These are phyloP conservation scores for Sebastes cheni DNA, from an alignment of 2,797 vertebrate species.

Conservation along the genomic window DNA sequence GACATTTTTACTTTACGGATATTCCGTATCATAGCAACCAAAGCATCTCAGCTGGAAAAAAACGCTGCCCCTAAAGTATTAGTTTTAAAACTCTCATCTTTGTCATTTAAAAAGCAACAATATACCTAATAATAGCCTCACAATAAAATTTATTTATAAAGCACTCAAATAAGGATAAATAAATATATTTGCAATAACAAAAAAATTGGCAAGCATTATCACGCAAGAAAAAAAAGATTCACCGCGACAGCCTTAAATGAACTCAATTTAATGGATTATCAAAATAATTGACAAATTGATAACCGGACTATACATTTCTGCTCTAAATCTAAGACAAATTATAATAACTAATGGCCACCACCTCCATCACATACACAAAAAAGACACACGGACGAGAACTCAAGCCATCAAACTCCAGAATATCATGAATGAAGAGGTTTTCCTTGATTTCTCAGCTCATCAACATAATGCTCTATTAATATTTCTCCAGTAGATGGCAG, in stretches of 20 bases:
- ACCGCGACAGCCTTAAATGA: not conserved
- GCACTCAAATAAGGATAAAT: too few relatives aligned
- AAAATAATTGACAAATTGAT: not conserved
- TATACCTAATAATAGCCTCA: too few relatives aligned
- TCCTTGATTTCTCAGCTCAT: not conserved
- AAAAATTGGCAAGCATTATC: too few relatives aligned
- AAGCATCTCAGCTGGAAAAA: too few relatives aligned
- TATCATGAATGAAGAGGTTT: not conserved
- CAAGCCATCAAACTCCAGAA: not conserved
- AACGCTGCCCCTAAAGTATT: too few relatives aligned
- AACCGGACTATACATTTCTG: not conserved
- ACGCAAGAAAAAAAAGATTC: too few relatives aligned
- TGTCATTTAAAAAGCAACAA: too few relatives aligned
- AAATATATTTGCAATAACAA: too few relatives aligned
- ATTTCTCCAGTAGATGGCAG: conserved; percentile 61
- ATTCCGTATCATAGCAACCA: too few relatives aligned
- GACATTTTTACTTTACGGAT: too few relatives aligned
- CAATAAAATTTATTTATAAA: too few relatives aligned
- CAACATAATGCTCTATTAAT: not conserved
- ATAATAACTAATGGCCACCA: not conserved
- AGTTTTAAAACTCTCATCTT: too few relatives aligned
- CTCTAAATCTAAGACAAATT: not conserved
- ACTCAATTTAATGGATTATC: not conserved
- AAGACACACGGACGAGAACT: not conserved
- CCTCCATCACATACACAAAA: not conserved